These are phyloP conservation scores for Macquaria ambigua DNA, from an alignment of 2,113 vertebrate genomes.

Conservation along the genomic window DNA sequence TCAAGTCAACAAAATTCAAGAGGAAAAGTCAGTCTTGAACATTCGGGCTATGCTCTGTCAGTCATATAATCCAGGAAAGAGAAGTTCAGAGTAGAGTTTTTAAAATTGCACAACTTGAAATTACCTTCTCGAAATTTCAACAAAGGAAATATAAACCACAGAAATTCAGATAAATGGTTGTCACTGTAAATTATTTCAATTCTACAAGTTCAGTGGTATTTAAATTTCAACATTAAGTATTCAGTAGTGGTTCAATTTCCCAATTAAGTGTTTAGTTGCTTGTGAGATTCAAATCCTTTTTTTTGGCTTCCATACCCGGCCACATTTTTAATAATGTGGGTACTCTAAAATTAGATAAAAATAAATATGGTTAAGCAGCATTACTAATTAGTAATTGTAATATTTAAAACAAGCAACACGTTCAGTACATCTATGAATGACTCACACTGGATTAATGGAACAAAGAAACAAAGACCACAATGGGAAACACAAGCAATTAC, in stretches of 20 bases:
- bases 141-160: not conserved
- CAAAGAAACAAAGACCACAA: constrained; percentile 34
- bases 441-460: constrained; percentile 50
- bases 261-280: not conserved
- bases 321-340: not conserved
- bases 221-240: not conserved
- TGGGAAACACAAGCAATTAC: constrained; percentile 24
- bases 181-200: not conserved
- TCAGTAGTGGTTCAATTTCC: no score
- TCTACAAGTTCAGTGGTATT: not conserved
- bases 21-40: not conserved
- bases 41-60: not conserved
- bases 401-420: constrained; percentile 33
- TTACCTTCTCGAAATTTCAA: not conserved
- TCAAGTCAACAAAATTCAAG: not conserved
- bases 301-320: not conserved
- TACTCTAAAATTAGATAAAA: not conserved
- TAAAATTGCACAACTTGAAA: not conserved
- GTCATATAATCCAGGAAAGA: not conserved
- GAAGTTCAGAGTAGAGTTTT: no score
- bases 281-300: not conserved
- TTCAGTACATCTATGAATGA: constrained; percentile 4
- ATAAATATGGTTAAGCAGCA: not conserved
- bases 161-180: not conserved
- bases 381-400: constrained; percentile 23